Conservation (phyloP, 2,888 invertebrate genomes). For the Argyra leucocephala region DNA sequence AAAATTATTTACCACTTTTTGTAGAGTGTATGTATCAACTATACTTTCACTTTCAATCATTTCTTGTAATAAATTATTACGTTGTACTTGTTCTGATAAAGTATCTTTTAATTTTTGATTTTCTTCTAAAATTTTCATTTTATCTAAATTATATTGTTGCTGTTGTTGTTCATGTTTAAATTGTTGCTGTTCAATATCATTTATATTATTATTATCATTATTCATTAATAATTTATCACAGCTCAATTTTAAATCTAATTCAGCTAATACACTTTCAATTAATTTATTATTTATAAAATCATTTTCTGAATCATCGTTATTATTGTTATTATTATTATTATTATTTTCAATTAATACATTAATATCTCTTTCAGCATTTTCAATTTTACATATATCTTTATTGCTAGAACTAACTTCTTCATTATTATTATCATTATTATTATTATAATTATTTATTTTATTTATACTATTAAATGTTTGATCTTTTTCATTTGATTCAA, state of each 20-base stretch:
- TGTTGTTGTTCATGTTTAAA: constrained; percentile 22
- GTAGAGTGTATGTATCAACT: constrained; percentile 21
- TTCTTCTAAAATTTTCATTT: constrained; percentile 22
- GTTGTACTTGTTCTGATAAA: constrained; percentile 21
- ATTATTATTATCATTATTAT: constrained; percentile 14
- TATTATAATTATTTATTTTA: constrained; percentile 16
- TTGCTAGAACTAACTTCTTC: constrained; percentile 27
- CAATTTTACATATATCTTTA: constrained; percentile 25
- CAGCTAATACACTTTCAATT: constrained; percentile 23
- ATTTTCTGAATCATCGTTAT: constrained; percentile 15
- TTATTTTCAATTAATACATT: not conserved
- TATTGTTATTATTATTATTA: not conserved
- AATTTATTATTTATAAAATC: constrained; percentile 21
- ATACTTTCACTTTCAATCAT: constrained; percentile 24
- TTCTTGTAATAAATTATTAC: constrained; percentile 24
- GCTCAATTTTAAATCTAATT: constrained; percentile 18
- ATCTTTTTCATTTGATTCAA: constrained; percentile 17
- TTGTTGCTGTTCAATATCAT: constrained; percentile 26
- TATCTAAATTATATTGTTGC: constrained; percentile 23
- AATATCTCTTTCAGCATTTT: constrained; percentile 19
- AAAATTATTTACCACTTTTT: constrained; percentile 19
- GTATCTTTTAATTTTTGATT: constrained; percentile 23
- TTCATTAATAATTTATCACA: constrained; percentile 12
- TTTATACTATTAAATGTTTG: not conserved
- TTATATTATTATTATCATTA: not conserved